Conservation (phyloP, 2,113 vertebrate genomes). For the Mormoops blainvillei region DNA sequence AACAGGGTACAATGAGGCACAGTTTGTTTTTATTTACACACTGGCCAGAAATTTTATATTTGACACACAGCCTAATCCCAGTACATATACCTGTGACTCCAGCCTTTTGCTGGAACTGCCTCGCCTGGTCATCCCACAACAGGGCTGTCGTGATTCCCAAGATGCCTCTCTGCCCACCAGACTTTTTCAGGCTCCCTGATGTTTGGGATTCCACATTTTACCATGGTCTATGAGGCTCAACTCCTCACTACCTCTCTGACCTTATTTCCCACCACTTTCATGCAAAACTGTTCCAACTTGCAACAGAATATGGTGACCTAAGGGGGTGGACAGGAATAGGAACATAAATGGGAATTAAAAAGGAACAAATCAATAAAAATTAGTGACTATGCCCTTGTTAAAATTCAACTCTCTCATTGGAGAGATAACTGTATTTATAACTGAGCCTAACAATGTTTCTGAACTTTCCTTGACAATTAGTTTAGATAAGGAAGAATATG, state of each 20-base stretch:
- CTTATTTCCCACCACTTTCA: not conserved
- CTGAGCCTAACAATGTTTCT: not conserved
- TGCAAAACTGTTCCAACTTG: not conserved
- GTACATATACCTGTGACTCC: not conserved
- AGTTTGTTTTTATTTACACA: not conserved
- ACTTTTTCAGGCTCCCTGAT: not conserved
- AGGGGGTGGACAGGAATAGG: not conserved
- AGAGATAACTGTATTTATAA: not conserved
- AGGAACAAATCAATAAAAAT: constrained; percentile 20
- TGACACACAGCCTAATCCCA: not conserved
- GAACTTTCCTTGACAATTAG: not conserved
- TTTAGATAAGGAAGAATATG: not conserved
- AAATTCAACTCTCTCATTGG: constrained; percentile 15
- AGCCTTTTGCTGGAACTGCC: not conserved
- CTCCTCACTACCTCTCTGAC: not conserved
- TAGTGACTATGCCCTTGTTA: not conserved
- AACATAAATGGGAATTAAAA: constrained; percentile 28
- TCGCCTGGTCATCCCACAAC: not conserved
- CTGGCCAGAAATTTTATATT: constrained; percentile 2
- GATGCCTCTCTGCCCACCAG: not conserved
- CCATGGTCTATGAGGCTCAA: not conserved
- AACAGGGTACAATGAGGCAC: not conserved
- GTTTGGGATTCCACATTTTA: not conserved
- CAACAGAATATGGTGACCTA: not conserved
- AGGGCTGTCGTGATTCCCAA: not conserved